Base-by-base conservation (phyloP, 2,797 vertebrate genomes). In the Microctenopoma steveboyesi region DNA sequence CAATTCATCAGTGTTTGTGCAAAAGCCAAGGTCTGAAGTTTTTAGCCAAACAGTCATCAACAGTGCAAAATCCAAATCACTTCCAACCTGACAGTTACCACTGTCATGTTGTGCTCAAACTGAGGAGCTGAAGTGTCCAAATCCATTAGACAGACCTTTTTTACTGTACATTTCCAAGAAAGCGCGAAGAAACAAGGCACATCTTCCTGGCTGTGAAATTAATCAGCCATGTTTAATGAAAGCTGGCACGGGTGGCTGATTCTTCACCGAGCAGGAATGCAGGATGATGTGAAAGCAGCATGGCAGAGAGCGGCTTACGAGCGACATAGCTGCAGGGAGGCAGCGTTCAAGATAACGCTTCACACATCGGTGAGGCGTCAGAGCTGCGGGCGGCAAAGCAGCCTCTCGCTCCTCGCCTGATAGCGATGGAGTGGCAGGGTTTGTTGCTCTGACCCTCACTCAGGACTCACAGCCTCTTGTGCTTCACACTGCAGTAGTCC, bases 281-380 rank as follows among this genome's bases (percentile, higher is more conserved):
- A 12, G 47, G 56, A 74, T 33, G 52, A 81, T 64, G 66, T 40
- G 39, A 39, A 61, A 69, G 3, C 81, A 79, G 72, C 72, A 66
- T 18, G 62, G 69, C 50, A 68, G 73, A 7, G 61, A 56, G 65
- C 71, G 57, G 74, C 65, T 47, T 33, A 66, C 63, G 57, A 56
- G 69, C 49, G 45, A 64, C n/a, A 75, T 59, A 25, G 50, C 69
- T 75, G 75, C 63, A 52, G 76, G 82, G 79, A 82, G 69, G 60
- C 57, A 67, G 66, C 69, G 6, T 69, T 82, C 67, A 71, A 82
- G 78, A 79, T 71, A 57, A 61, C 73, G 61, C 76, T 86, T 87
- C 81, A 90, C 87, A 88, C 85, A 67, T 86, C 60, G 40, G 73
- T 57, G 78, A 81, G 87, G 82, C 86, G 84, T 64, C 55, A 60